Evolutionary conservation across 2,113 vertebrate species (phyloP), one percentile per base, ranked within the genome.

Genomic region (Tachysurus vachellii): DNA sequence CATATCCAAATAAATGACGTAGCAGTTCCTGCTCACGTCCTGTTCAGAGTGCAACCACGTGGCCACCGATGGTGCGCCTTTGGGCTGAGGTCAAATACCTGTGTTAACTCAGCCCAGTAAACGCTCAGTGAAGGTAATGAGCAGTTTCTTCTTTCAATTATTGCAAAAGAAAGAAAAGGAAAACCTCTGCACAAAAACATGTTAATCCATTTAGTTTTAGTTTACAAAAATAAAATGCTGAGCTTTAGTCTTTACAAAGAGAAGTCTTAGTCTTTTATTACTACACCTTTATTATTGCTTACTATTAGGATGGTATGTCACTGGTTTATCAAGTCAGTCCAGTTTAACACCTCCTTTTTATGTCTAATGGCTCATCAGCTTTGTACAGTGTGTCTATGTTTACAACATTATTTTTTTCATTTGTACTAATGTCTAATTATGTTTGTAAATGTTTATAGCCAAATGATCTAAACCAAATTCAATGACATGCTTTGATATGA

Each of bases 11-110:
- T 76, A 88, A 82, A 79, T 79, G 87, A 90, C 62, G n/a, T 57
- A 56, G 13, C 36, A 75, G 42, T 88, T 88, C 89, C 89, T 90
- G 85, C 23, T 88, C 31, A 82, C 50, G 70, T 90, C 89, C 89
- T 88, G 87, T 75, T 87, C 70, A 70, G 44, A 56, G 53, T 82
- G 44, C 77, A 56, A 14, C 44, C 86, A 85, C 61, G 53, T 76
- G 42, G 44, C 59, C 16, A 5, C 5, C 19, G 66, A 21, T 68
- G 56, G 75, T 77, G 77, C 50, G 79, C 36, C 23, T 56, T 47
- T 75, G 82, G 53, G 28, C 42, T 19, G 16, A 86, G 31, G 50
- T 86, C 64, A 71, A 54, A 44, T 17, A 68, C 12, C 19, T 56
- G 19, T 79, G 19, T n/a, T 66, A 31, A 26, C 28, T 13, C 36